Percentiles rank a stretch among this genome's conserved stretches.
phyloP scores from a whole-genome alignment of 2,797 vertebrate species.

The Channa striata region DNA sequence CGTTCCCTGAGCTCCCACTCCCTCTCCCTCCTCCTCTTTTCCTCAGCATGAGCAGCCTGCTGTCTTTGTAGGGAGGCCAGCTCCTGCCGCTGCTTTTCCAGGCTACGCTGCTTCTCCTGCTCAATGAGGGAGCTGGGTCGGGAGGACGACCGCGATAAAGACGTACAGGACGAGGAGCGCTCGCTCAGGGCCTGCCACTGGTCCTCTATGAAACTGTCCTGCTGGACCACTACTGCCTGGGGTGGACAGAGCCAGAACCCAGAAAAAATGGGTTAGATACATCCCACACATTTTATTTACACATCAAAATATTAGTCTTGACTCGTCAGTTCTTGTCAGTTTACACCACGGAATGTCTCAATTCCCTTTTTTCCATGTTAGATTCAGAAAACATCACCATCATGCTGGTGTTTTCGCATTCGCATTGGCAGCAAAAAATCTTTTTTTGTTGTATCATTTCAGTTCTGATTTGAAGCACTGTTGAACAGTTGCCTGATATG shows the following conservation, averaged over 20 bases:
- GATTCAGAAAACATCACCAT: not conserved
- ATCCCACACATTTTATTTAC: not conserved
- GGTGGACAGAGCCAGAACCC: conserved; percentile 1
- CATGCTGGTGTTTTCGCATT: not conserved
- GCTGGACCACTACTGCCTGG: conserved; percentile 94
- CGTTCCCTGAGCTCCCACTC: conserved; percentile 90
- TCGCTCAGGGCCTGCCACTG: conserved; percentile 91
- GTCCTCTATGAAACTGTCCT: conserved; percentile 96
- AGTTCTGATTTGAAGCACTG: conserved; percentile 18
- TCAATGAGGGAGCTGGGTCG: conserved; percentile 91
- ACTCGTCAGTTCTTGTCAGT: not conserved
- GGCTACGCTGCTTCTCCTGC: conserved; percentile 97
- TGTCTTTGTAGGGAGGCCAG: conserved; percentile 91
- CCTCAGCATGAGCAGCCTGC: conserved; percentile 91
- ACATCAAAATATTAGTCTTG: not conserved
- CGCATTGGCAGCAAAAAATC: conserved; percentile 8
- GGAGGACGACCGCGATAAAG: conserved; percentile 73
- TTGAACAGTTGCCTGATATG: not conserved
- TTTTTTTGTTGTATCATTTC: conserved; percentile 5
- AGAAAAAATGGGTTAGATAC: conserved; percentile 17
- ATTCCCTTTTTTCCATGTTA: not conserved
- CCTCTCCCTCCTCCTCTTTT: conserved; percentile 86
- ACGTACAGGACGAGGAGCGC: conserved; percentile 76
- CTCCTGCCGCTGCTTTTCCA: conserved; percentile 97
- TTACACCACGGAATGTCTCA: not conserved